phyloP scores from a whole-genome alignment of 2,888 invertebrate species.

The Anoncus sp. region DNA sequence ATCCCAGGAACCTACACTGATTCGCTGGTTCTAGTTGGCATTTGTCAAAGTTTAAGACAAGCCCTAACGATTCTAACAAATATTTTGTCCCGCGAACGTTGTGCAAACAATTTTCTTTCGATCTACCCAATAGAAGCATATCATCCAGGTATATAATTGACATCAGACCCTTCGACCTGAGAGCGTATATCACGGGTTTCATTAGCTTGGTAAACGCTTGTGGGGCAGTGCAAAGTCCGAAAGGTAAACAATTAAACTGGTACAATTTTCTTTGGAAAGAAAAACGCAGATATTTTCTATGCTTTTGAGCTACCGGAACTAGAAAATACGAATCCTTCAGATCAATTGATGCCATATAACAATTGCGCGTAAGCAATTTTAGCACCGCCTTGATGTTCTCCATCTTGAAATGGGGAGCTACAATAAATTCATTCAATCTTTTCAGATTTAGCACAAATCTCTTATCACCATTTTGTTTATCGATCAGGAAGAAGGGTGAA shows the following conservation, averaged over 20 bases:
- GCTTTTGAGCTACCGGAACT: constrained; percentile 54
- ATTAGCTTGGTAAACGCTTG: constrained; percentile 66
- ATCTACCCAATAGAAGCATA: constrained; percentile 47
- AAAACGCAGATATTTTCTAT: constrained; percentile 68
- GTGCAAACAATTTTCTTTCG: constrained; percentile 6
- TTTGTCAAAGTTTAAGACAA: constrained; percentile 51
- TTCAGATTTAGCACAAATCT: constrained; percentile 53
- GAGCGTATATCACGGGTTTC: constrained; percentile 30
- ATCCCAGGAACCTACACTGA: constrained; percentile 43
- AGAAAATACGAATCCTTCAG: constrained; percentile 52
- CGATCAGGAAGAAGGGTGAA: constrained; percentile 43
- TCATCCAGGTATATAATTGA: constrained; percentile 56
- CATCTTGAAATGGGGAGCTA: constrained; percentile 50
- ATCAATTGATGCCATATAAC: constrained; percentile 52
- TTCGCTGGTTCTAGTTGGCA: constrained; percentile 38
- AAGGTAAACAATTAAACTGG: constrained; percentile 61
- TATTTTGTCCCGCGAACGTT: constrained; percentile 18
- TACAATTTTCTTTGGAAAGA: constrained; percentile 48
- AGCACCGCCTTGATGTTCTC: too few relatives aligned
- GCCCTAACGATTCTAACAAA: constrained; percentile 50
- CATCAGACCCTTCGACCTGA: constrained; percentile 39
- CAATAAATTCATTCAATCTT: constrained; percentile 39
- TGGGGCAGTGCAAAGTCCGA: constrained; percentile 67
- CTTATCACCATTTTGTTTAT: constrained; percentile 35
- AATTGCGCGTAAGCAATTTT: constrained; percentile 6